These are phyloP conservation scores for Tauraco hartlaubi DNA, from an alignment of 2,797 vertebrate genomes.

Conservation along the genomic window DNA sequence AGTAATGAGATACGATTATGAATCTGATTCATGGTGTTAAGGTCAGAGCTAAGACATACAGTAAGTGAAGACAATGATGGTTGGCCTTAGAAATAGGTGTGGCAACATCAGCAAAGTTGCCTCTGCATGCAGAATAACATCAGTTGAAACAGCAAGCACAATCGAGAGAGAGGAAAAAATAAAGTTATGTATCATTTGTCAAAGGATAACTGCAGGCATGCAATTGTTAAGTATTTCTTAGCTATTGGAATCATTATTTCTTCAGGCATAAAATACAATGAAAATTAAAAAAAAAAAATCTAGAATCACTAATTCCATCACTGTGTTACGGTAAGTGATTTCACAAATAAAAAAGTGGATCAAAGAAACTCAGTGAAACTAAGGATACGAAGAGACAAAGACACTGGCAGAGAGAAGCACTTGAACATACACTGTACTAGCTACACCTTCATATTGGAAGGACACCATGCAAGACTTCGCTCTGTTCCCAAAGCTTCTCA, in stretches of 20 bases:
- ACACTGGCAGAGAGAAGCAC: neutral
- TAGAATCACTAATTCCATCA: neutral
- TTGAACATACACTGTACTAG: neutral
- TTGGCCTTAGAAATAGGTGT: neutral
- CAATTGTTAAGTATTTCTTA: neutral
- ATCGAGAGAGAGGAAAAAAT: neutral
- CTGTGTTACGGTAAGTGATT: neutral
- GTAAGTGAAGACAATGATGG: neutral
- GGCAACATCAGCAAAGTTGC: neutral
- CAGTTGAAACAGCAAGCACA: neutral
- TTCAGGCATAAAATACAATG: neutral
- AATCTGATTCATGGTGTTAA: neutral
- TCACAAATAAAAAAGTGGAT: neutral
- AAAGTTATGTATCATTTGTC: neutral
- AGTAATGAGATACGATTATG: slow-evolving; percentile 28
- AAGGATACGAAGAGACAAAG: neutral
- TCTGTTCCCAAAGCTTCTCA: neutral
- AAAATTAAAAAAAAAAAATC: neutral
- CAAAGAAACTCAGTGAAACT: neutral
- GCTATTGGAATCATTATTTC: neutral
- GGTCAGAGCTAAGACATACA: neutral
- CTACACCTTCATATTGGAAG: neutral
- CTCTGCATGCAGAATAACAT: neutral
- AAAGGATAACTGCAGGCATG: neutral
- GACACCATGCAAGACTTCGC: neutral